phyloP scores from a whole-genome alignment of 2,113 vertebrate species.

The Callipepla squamata region DNA sequence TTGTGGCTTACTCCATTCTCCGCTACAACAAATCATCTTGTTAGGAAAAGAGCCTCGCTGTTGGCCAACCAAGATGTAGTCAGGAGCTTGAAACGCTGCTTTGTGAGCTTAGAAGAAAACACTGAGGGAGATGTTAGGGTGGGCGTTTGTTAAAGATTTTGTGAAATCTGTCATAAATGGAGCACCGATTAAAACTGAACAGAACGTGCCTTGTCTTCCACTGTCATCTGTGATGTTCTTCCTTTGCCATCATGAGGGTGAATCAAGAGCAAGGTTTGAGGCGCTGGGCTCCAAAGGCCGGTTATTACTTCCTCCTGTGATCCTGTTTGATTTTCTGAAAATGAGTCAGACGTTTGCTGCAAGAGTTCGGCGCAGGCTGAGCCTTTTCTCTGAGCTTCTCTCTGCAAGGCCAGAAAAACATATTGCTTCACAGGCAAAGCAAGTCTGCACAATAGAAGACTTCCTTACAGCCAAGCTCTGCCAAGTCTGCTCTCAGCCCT shows the following conservation, averaged over 20 bases:
- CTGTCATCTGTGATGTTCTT: background rate
- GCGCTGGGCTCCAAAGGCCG: background rate
- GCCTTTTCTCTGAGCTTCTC: slow-evolving; percentile 39
- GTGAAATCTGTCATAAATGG: slow-evolving; percentile 48
- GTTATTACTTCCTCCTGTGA: slow-evolving; percentile 52
- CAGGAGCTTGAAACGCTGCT: slow-evolving; percentile 47
- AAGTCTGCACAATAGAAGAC: slow-evolving; percentile 69
- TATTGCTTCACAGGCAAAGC: slow-evolving; percentile 55
- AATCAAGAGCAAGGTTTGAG: slow-evolving; percentile 22
- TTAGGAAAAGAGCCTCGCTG: slow-evolving; percentile 31
- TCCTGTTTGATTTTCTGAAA: slow-evolving; percentile 61
- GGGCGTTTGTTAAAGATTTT: background rate
- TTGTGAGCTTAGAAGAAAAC: slow-evolving; percentile 54
- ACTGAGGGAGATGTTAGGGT: background rate
- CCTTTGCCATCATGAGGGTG: background rate
- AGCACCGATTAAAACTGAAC: slow-evolving; percentile 7
- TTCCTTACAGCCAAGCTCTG: slow-evolving; percentile 45
- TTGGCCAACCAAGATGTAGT: slow-evolving; percentile 4
- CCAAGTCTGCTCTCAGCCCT: slow-evolving; percentile 50
- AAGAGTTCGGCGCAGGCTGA: slow-evolving; percentile 29
- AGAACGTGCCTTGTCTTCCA: slow-evolving; percentile 39
- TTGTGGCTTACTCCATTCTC: slow-evolving; percentile 19
- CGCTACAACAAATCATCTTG: slow-evolving; percentile 60
- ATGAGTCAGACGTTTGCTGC: slow-evolving; percentile 59
- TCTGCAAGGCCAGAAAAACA: slow-evolving; percentile 33